phyloP scores from a whole-genome alignment of 35 echinoderm and acorn worm genomes.

The Apostichopus japonicus region DNA sequence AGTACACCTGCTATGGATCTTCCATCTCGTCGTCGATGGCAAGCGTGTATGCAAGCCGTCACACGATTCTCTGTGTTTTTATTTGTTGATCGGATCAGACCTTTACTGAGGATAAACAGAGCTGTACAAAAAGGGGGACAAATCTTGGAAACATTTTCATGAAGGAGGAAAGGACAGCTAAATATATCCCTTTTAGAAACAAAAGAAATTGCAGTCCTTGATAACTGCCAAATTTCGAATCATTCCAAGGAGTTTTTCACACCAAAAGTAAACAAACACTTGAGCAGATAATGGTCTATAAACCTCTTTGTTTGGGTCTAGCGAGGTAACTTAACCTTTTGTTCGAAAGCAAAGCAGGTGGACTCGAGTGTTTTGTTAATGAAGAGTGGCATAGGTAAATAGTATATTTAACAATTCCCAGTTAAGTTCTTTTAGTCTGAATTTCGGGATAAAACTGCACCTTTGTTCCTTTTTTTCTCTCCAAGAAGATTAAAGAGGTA shows the following conservation, averaged over 20 bases:
- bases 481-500: no score
- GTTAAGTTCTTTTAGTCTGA: no score
- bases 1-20: background rate
- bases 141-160: no score
- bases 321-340: no score
- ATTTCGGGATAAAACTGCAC: no score
- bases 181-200: background rate
- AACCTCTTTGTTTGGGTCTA: background rate
- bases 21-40: background rate
- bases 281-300: background rate
- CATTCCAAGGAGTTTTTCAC: background rate
- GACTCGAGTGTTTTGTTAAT: no score
- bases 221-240: background rate
- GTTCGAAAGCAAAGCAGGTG: no score
- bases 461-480: no score
- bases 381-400: no score
- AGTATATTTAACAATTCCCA: no score
- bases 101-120: background rate
- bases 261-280: constrained; percentile 8
- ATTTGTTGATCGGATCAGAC: background rate
- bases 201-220: background rate
- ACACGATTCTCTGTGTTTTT: background rate
- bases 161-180: background rate
- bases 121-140: no score
- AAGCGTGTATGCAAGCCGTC: background rate